Percentiles rank a stretch among this genome's conserved stretches.
Evolutionary conservation across 2,113 vertebrate species (phyloP).

Genomic region (Bagarius yarrelli): DNA sequence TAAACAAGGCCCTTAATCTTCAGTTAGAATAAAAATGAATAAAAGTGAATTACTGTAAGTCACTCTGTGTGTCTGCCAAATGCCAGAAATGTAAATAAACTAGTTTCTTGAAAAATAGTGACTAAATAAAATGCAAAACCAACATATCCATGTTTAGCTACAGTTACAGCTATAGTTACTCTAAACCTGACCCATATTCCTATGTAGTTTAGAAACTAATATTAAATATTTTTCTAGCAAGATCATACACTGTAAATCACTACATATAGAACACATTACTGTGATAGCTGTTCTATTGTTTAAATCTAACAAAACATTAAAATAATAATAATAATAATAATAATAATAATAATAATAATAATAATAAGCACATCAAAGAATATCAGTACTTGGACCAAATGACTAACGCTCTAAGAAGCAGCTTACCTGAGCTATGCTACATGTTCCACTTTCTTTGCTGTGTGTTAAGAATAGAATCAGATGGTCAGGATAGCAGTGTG

Average conservation of each 20-base stretch:
- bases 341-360: no score
- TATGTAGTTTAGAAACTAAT: background rate
- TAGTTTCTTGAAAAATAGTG: background rate
- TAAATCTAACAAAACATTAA: background rate
- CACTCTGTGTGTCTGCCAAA: no score
- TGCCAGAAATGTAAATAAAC: no score
- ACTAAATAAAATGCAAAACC: background rate
- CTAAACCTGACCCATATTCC: background rate
- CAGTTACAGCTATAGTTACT: background rate
- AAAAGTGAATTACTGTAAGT: no score
- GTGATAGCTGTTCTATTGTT: background rate
- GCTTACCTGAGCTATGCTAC: background rate
- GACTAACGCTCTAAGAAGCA: background rate
- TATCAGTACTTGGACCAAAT: background rate
- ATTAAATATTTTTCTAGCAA: background rate
- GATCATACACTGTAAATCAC: background rate
- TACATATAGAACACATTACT: background rate
- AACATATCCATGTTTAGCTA: background rate
- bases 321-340: no score
- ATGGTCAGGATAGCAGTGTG: conserved; percentile 2
- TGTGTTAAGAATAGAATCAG: background rate
- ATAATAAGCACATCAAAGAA: no score
- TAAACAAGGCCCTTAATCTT: no score
- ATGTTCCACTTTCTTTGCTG: background rate
- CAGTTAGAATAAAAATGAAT: no score